phyloP scores from a whole-genome alignment of 2,888 invertebrate species.

The Orchesellides sinensis region DNA sequence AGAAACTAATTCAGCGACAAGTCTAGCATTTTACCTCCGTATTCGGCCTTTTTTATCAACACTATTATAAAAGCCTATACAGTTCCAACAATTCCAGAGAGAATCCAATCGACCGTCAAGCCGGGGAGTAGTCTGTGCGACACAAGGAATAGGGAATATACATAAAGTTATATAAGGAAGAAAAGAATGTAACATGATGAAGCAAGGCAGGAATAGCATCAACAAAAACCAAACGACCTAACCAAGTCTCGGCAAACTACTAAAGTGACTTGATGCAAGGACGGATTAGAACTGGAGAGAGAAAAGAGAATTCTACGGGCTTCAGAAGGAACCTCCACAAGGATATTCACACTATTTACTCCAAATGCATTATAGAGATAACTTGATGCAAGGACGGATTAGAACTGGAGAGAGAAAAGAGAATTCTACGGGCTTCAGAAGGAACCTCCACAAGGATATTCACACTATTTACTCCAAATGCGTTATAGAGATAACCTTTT shows the following conservation, averaged over 20 bases:
- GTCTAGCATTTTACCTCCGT: background rate
- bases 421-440: constrained; percentile 8
- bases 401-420: constrained; percentile 13
- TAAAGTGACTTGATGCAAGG: constrained; percentile 37
- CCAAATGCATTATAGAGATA: background rate
- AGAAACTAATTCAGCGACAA: background rate
- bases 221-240: constrained; percentile 17
- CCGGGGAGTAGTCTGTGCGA: background rate
- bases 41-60: background rate
- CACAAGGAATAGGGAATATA: background rate
- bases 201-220: background rate
- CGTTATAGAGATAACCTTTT: background rate
- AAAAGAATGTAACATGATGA: background rate
- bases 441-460: background rate
- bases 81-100: constrained; percentile 7
- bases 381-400: constrained; percentile 43
- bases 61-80: background rate
- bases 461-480: background rate
- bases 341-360: background rate
- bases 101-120: background rate
- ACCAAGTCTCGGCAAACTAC: constrained; percentile 11
- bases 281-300: constrained; percentile 37
- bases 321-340: background rate
- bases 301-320: constrained; percentile 19
- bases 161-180: background rate